Base-by-base conservation (phyloP, 2,888 invertebrate genomes). In the Holacanthella duospinosa region DNA sequence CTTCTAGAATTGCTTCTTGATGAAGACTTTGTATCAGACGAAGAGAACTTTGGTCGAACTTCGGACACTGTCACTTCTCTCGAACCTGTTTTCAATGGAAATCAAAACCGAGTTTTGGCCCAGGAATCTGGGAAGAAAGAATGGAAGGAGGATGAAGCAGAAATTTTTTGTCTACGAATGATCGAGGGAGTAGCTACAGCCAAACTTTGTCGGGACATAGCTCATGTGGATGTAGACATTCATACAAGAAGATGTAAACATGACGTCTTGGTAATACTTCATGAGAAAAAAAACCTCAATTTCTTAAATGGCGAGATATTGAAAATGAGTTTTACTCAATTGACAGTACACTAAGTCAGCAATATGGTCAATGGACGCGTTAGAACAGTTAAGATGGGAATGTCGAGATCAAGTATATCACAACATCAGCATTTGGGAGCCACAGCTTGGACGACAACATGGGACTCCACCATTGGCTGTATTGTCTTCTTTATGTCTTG, bases 371-470 rank as follows among this genome's bases (percentile, higher is more conserved):
- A 62, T 67, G 36, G 73, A 74, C 44, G 66, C 68, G 48, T 60
- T 74, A 57, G 73, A 74, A 43, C 68, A 71, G 28, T 63, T 74
- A n/a, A 63, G 72, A 57, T 70, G 71, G 66, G 74, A 73, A 54
- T 74, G 74, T 55, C 62, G 73, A 60, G 70, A 71, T 55, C 72
- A 73, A 64, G 67, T 74, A 16, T 73, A 72, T 63, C 71, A 73
- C 57, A 74, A 74, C 57, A 58, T 72, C 43, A 73, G 68, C 28
- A 68, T 74, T n/a, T 74, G 74, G 74, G 74, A 74, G 58, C 72
- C 72, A 9, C 72, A 73, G 60, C 63, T 73, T 26, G 71, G 71
- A 24, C 59, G 71, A 29, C 70, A 71, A 43, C 69, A 70, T 62
- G 72, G 72, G 44, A 73, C 72, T 24, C 72, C 71, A 6, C 72